Evolutionary conservation across 2,797 vertebrate genomes (phyloP), one percentile per base, ranked within the genome.

Genomic region (Adrianichthys oophorus): DNA sequence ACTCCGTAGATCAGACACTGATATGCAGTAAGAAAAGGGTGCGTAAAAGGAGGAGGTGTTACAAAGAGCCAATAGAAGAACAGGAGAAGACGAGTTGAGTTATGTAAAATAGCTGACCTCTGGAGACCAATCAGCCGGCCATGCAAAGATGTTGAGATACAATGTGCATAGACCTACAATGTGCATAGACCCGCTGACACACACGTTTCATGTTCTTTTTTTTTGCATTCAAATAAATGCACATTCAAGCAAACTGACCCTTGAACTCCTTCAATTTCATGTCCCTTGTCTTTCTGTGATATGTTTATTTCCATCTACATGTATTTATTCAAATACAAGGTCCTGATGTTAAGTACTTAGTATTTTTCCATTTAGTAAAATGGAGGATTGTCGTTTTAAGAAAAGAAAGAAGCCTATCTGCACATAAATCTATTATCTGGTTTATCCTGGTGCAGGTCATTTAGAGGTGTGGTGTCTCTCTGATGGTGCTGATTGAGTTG

Each of bases 91-190:
- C 48, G 63, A 53, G 60, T 24, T 59, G 55, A 41, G 78, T 89
- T 89, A 88, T 72, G 77, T 88, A 89, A 89, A 86, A 60, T n/a
- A 26, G 64, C 41, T 56, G 70, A 78, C 71, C 74, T 77, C 79
- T 6, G 65, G 78, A 84, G 84, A 85, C 76, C 78, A 21, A 66
- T 74, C 81, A 73, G 79, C 66, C 59, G 56, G 72, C 65, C 70
- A 53, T 46, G 68, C 76, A 68, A 64, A 57, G 71, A 79, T 51
- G 53, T 15, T 56, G 68, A 84, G 85, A 87, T 74, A 81, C 87
- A 88, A 89, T 75, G 43, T 61, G 52, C 53, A 56, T 53, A 76
- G 67, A 76, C 60, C 70, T 74, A 81, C 87, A 88, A 89, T 75
- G 43, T 61, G 52, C 53, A 56, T 53, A 76, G 67, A 76, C 60